phyloP scores from a whole-genome alignment of 2,797 vertebrate species.

The Pantherophis vulpinus region DNA sequence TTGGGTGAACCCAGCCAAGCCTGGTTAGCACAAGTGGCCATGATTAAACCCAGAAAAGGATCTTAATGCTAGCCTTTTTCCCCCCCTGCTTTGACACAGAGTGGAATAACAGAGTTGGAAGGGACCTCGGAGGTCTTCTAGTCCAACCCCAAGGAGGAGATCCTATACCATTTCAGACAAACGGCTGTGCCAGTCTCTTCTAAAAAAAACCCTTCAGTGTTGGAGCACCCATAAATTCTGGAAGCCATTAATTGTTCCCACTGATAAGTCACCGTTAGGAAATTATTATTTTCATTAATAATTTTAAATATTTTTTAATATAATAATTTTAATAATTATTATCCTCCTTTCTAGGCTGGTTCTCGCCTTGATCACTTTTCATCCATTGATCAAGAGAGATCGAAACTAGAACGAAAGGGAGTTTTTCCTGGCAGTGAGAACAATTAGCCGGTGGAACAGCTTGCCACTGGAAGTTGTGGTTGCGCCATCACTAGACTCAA shows the following conservation, averaged over 20 bases:
- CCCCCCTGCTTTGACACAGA: background rate
- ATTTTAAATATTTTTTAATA: too few species aligned
- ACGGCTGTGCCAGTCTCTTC: background rate
- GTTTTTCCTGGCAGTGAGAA: background rate
- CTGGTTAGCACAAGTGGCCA: background rate
- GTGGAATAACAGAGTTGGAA: background rate
- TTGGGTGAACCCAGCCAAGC: background rate
- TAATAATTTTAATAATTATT: too few species aligned
- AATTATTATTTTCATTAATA: background rate
- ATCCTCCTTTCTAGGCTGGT: background rate
- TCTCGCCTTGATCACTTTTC: background rate
- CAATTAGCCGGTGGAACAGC: background rate
- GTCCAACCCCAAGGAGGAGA: background rate
- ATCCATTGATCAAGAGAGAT: background rate
- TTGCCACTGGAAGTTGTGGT: background rate
- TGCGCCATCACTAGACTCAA: background rate
- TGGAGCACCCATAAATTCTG: background rate
- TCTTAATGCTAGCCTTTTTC: background rate
- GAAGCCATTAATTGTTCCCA: background rate
- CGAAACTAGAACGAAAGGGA: background rate
- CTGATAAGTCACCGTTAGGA: background rate
- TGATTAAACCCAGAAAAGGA: background rate
- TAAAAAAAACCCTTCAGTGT: background rate
- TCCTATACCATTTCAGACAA: background rate
- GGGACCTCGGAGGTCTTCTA: background rate